Base-by-base conservation (phyloP, 2,797 vertebrate genomes). In the Sebastes minor region DNA sequence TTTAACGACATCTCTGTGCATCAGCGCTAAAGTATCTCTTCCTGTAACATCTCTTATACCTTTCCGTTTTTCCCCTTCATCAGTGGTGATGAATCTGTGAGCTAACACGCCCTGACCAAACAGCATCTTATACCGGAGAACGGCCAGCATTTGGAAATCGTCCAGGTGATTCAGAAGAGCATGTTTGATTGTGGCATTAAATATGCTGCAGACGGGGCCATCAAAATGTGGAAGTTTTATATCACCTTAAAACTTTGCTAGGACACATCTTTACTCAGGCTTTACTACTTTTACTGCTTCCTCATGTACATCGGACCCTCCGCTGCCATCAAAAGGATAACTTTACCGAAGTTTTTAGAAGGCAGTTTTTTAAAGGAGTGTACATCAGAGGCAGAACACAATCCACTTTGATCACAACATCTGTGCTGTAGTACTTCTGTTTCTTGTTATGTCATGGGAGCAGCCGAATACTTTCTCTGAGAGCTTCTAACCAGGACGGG, bases 361-460 rank as follows among this genome's bases (percentile, higher is more conserved):
- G 59, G 55, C 22, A 18, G 18, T 78, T 82, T 83, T 83, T 35
- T 81, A 60, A 69, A 76, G 38, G 53, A 38, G 28, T 62, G 64
- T 53, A 55, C 6, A 6, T 88, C 71, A 65, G 32, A 42, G 13
- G 53, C 32, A 74, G 64, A 88, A 87, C 78, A 92, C 81, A 75
- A 85, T 85, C 72, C 79, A 74, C 87, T 91, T 90, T 92, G 89
- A 93, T 91, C 74, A 75, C 76, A 86, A 80, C 86, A 92, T 89
- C 86, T 91, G 89, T 87, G 85, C 88, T 65, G 35, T 64, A 68
- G 83, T 78, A 77, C 84, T 74, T 90, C 73, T 86, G 86, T 65
- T 91, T 52, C 80, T 67, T 82, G 72, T 91, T 89, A 81, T 86
- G 69, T 82, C 87, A 63, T 75, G 87, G 85, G 86, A 92, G 79